Evolutionary conservation across 2,113 vertebrate species (phyloP).

Genomic region (Aplodontia rufa): DNA sequence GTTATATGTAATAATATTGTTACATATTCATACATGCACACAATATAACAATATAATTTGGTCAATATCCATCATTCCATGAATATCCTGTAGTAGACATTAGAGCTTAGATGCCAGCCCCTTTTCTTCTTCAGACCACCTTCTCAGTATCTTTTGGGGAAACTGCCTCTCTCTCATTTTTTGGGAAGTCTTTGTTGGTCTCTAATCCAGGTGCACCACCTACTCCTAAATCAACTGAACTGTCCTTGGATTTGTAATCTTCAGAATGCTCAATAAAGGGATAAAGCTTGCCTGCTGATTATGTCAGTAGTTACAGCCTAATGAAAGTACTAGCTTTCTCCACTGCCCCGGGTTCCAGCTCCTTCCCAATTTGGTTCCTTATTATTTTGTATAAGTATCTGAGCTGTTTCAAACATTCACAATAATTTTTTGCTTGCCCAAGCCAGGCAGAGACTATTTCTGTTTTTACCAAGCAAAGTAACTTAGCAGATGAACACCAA

Average conservation of each 20-base stretch:
- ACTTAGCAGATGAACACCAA: neutral
- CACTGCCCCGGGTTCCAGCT: neutral
- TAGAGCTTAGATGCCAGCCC: neutral
- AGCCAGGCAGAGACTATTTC: neutral
- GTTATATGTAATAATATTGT: no score
- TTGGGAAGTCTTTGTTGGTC: neutral
- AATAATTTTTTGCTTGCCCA: neutral
- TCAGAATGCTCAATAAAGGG: neutral
- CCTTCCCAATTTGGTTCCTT: neutral
- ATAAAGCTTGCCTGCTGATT: neutral
- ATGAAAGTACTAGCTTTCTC: neutral
- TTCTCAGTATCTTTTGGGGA: neutral
- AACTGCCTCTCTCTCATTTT: neutral
- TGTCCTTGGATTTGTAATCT: neutral
- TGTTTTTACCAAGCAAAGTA: neutral
- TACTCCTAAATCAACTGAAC: neutral
- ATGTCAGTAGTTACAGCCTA: neutral
- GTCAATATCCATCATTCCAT: no score
- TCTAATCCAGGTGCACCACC: neutral
- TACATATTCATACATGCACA: no score
- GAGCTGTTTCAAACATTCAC: neutral
- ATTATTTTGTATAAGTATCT: neutral
- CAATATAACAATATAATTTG: no score
- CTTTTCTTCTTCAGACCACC: neutral
- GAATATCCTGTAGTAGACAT: neutral